Base-by-base conservation (phyloP, 2,888 invertebrate species). In the Caenorhabditis sp. region DNA sequence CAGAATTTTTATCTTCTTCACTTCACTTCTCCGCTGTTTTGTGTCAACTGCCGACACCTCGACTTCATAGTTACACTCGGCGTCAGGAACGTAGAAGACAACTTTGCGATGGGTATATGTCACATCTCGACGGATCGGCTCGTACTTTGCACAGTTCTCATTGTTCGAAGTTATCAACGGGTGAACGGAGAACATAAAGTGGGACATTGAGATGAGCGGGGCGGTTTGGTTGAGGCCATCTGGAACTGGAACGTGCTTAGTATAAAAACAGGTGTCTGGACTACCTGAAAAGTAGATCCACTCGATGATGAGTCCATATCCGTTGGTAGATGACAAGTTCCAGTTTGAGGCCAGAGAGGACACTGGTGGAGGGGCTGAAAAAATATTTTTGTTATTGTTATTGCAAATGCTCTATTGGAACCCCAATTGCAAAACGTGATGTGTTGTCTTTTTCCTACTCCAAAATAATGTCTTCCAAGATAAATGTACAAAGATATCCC, bases 61-160 rank as follows among this genome's bases (percentile, higher is more conserved):
- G 3, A 77, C 82, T 53, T 84, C 84, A 55, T 84, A 86, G 37
- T 84, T 84, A 55, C 85, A 86, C 20, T 80, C 69, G 13, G 77
- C 81, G 53, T 86, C 85, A 2, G 82, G 80, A 9, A 82, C 72
- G 47, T 86, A 81, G 50, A 86, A 71, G 0, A 78, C 53, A 0
- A 86, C 84, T 53, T 77, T 76, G 6, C 85, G 71, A 35, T 86
- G 85, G 11, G 85, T 82, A 61, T 85, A 71, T 15, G 85, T 83
- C 13, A 85, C 78, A 37, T 79, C 80, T 51, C 85, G 32, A 32
- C 85, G 62, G 22, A 83, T 82, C 0, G 80, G 55, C 40, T 85
- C 83, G 15, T 74, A 70, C n/a, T 76, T 72, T 47, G 67, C 76
- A 51, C 85, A 85, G 26, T 74, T 68, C 15, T 69, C 68, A 40